Base-by-base conservation (phyloP, 2,888 invertebrate genomes). In the Drosophila rubida region DNA sequence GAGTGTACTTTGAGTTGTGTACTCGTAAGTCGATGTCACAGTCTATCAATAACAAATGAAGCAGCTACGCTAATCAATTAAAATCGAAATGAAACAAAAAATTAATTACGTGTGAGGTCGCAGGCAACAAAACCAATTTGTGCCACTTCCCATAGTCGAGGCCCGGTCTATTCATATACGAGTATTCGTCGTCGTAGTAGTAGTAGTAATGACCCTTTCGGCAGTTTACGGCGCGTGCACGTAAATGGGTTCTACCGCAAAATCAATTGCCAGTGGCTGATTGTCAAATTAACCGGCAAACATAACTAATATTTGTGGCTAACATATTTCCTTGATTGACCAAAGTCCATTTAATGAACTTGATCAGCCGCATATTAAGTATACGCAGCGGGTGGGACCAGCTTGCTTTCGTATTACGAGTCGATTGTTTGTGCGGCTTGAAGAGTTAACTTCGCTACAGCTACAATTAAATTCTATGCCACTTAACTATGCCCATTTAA, bases 391-490 rank as follows among this genome's bases (percentile, higher is more conserved):
- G 62, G 77, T 60, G 77, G 37, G 0, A 25, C n/a, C n/a, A 9
- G 32, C n/a, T n/a, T n/a, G n/a, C n/a, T n/a, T n/a, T n/a, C n/a
- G n/a, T n/a, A n/a, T 19, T 19, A 19, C 1, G 30, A 32, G 32
- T n/a, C n/a, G 11, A 2, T 41, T 41, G 6, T 27, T 27, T 46
- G 6, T 8, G 27, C 4, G 19, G 19, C 3, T 22, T 41, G 41
- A 45, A 11, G 30, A 39, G 22, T 35, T 13, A 9, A 16, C 44
- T 25, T 49, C 35, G 16, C 22, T 42, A 39, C 35, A 69, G 48
- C 41, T 22, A 41, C 86, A 85, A 80, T 80, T 80, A 85, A 78
- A 75, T 85, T 85, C 75, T 71, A 75, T 85, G 79, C 68, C 75
- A 65, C 46, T 69, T 78, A 66, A 61, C 53, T 58, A 49, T 78